Percentiles rank a stretch among this genome's conserved stretches.
These are phyloP conservation scores for Podocnemis expansa DNA, from an alignment of 2,113 vertebrate species.

Conservation along the genomic window DNA sequence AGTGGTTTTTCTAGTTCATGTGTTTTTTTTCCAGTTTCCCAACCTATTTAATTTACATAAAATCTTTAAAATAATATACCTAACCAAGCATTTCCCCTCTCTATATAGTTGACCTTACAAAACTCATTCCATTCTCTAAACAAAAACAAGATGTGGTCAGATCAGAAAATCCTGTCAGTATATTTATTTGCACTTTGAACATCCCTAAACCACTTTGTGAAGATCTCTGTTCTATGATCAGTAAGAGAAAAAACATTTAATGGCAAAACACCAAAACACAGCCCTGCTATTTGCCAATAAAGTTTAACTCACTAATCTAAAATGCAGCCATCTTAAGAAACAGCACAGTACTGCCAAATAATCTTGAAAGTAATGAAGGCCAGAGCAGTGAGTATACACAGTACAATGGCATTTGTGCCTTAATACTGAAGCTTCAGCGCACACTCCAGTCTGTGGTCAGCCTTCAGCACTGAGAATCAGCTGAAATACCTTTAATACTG, in stretches of 20 bases:
- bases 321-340: neutral
- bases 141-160: conserved; percentile 10
- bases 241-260: conserved; percentile 27
- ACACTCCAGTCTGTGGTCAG: neutral
- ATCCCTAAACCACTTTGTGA: neutral
- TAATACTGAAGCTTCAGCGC: neutral
- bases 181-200: neutral
- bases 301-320: neutral
- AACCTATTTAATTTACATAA: conserved; percentile 21
- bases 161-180: neutral
- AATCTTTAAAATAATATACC: neutral
- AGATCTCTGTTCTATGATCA: neutral
- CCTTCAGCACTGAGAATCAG: neutral
- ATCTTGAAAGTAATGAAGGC: neutral
- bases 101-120: conserved; percentile 26
- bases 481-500: neutral
- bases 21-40: neutral
- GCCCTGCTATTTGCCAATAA: neutral
- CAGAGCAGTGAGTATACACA: neutral
- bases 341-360: neutral
- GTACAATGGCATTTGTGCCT: neutral
- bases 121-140: conserved; percentile 1
- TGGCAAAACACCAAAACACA: conserved; percentile 1
- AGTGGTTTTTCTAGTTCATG: neutral
- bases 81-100: conserved; percentile 14